Evolutionary conservation across 1,140 invertebrate species (phyloP).

Genomic region (Drosophila sp.): DNA sequence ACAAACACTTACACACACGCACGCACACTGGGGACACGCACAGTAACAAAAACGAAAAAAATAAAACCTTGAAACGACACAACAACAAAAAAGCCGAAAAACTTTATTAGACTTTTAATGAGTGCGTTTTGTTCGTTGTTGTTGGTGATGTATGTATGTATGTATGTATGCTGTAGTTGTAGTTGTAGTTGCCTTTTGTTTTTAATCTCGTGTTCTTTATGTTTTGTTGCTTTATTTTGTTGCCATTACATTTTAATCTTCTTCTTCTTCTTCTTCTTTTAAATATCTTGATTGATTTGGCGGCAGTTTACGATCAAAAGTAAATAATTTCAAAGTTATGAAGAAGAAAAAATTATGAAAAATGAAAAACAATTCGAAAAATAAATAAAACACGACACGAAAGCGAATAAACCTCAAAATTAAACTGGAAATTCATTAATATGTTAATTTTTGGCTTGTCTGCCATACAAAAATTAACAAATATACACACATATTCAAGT

Average conservation of each 20-base stretch:
- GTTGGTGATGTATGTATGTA: slow-evolving; percentile 14
- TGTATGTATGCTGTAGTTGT: background rate
- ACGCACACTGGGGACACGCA: slow-evolving; percentile 18
- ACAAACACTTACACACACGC: slow-evolving; percentile 32
- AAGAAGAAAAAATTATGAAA: slow-evolving; percentile 28
- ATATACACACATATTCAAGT: slow-evolving; percentile 20
- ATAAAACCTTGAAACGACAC: slow-evolving; percentile 50
- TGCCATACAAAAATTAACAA: slow-evolving; percentile 46
- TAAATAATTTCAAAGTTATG: slow-evolving; percentile 19
- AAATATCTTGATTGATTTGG: slow-evolving; percentile 44
- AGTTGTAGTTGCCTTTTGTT: slow-evolving; percentile 19
- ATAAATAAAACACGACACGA: slow-evolving; percentile 41
- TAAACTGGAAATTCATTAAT: slow-evolving; percentile 82
- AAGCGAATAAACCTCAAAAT: slow-evolving; percentile 44
- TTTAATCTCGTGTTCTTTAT: slow-evolving; percentile 33
- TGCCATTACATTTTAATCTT: slow-evolving; percentile 21
- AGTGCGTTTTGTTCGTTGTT: slow-evolving; percentile 48
- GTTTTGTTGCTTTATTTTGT: slow-evolving; percentile 17
- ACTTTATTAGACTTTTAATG: slow-evolving; percentile 60
- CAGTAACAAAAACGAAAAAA: slow-evolving; percentile 46
- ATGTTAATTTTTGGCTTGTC: slow-evolving; percentile 73
- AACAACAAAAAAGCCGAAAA: slow-evolving; percentile 46
- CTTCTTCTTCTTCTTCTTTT: no score
- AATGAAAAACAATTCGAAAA: slow-evolving; percentile 49
- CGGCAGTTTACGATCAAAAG: slow-evolving; percentile 25